phyloP scores from a whole-genome alignment of 2,888 invertebrate species.

The Eristalis arbustorum region DNA sequence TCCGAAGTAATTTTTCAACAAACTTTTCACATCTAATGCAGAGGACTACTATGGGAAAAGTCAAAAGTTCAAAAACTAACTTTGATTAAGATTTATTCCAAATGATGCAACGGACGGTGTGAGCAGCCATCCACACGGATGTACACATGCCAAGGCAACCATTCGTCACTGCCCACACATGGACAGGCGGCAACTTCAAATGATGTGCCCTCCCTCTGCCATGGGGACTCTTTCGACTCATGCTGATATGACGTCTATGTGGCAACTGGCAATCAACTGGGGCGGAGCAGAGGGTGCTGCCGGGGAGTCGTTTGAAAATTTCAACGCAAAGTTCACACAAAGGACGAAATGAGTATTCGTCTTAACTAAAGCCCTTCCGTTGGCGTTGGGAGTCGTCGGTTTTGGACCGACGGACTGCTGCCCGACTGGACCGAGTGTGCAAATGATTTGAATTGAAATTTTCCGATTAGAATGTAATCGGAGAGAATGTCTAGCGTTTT shows the following conservation, averaged over 20 bases:
- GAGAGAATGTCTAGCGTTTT: not conserved
- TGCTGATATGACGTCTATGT: not conserved
- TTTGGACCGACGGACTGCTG: not conserved
- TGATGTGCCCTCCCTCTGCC: conserved; percentile 13
- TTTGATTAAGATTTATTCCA: conserved; percentile 69
- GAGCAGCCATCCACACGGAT: not conserved
- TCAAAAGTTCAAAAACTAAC: conserved; percentile 68
- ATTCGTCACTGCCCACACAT: not conserved
- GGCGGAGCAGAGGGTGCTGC: not conserved
- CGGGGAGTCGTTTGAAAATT: conserved; percentile 16
- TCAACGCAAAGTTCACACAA: conserved; percentile 63
- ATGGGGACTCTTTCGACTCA: conserved; percentile 17
- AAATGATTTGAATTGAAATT: conserved; percentile 57
- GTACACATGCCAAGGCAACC: not conserved
- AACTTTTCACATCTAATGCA: conserved; percentile 65
- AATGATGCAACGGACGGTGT: conserved; percentile 54
- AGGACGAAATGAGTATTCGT: conserved; percentile 60
- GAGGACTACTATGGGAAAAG: conserved; percentile 38
- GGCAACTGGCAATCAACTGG: not conserved
- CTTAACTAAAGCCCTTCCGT: conserved; percentile 57
- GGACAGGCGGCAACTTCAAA: not conserved
- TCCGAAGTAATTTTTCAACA: conserved; percentile 46
- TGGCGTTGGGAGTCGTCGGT: conserved; percentile 18
- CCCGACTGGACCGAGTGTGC: conserved; percentile 19
- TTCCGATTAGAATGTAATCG: conserved; percentile 35